Percentiles rank a stretch among this genome's conserved stretches.
phyloP scores from a whole-genome alignment of 2,113 vertebrate genomes.

The Channa maculata region DNA sequence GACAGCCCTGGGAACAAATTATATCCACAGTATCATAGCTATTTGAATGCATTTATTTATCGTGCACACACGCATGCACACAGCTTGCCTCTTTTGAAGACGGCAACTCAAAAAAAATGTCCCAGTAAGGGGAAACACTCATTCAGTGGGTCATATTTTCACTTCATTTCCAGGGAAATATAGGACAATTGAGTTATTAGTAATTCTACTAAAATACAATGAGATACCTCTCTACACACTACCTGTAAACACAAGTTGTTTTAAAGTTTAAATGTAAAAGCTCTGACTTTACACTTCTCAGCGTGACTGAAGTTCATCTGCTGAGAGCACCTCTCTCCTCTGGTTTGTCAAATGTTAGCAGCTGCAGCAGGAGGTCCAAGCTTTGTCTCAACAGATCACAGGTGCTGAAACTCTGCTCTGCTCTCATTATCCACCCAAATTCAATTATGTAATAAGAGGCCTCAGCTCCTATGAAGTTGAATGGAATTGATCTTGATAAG shows the following conservation, averaged over 20 bases:
- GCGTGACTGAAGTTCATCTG: constrained; percentile 6
- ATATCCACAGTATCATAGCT: neutral
- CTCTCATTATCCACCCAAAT: constrained; percentile 75
- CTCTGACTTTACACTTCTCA: neutral
- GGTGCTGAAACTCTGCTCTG: constrained; percentile 59
- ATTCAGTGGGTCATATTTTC: neutral
- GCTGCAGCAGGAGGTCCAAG: constrained; percentile 42
- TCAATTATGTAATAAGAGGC: constrained; percentile 74
- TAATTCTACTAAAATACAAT: neutral
- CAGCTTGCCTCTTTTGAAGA: constrained; percentile 8
- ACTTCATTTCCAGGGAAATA: constrained; percentile 5
- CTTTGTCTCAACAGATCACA: constrained; percentile 57
- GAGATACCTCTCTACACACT: neutral
- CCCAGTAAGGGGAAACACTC: neutral
- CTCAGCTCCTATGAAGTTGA: constrained; percentile 67
- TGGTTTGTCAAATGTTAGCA: constrained; percentile 53
- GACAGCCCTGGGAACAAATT: neutral
- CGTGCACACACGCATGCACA: neutral
- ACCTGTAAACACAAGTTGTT: neutral
- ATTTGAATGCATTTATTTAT: constrained; percentile 1
- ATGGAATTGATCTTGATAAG: constrained; percentile 78
- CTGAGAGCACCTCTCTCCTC: constrained; percentile 25
- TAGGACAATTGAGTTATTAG: neutral
- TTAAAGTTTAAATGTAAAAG: constrained; percentile 6
- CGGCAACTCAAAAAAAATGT: constrained; percentile 9